phyloP scores from a whole-genome alignment of 2,888 invertebrate genomes.

The Lithophane socia region DNA sequence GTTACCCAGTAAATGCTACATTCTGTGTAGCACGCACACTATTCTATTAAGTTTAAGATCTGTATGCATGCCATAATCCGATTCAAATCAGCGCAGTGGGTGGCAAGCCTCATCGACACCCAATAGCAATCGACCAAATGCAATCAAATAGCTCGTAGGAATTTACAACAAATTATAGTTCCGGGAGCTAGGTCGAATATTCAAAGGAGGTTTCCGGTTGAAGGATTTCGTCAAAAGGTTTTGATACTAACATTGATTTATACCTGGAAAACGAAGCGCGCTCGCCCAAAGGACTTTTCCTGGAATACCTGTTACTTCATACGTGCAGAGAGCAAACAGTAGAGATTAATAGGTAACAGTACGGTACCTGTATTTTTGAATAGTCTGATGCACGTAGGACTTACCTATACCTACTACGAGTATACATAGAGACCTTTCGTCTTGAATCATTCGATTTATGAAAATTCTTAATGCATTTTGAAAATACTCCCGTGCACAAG shows the following conservation, averaged over 20 bases:
- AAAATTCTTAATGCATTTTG: background rate
- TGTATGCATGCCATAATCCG: conserved; percentile 72
- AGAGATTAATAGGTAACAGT: background rate
- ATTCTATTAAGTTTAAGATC: conserved; percentile 57
- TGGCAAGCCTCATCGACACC: conserved; percentile 77
- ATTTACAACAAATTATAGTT: conserved; percentile 54
- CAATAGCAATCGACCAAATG: conserved; percentile 75
- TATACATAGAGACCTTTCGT: background rate
- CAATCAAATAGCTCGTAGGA: conserved; percentile 57
- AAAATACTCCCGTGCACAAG: too few relatives aligned
- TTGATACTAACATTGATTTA: background rate
- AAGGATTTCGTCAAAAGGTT: background rate
- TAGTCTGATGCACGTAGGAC: background rate
- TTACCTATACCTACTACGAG: too few relatives aligned
- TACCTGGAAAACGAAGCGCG: background rate
- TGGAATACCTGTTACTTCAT: background rate
- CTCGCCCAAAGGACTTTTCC: background rate
- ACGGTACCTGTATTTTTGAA: background rate
- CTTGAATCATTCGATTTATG: background rate
- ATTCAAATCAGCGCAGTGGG: conserved; percentile 79
- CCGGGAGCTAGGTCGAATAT: conserved; percentile 37
- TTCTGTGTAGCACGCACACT: conserved; percentile 35
- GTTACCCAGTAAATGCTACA: conserved; percentile 21
- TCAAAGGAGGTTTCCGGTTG: background rate
- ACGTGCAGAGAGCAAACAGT: background rate